Evolutionary conservation across 2,113 vertebrate genomes (phyloP).

Genomic region (Butastur rufipennis): DNA sequence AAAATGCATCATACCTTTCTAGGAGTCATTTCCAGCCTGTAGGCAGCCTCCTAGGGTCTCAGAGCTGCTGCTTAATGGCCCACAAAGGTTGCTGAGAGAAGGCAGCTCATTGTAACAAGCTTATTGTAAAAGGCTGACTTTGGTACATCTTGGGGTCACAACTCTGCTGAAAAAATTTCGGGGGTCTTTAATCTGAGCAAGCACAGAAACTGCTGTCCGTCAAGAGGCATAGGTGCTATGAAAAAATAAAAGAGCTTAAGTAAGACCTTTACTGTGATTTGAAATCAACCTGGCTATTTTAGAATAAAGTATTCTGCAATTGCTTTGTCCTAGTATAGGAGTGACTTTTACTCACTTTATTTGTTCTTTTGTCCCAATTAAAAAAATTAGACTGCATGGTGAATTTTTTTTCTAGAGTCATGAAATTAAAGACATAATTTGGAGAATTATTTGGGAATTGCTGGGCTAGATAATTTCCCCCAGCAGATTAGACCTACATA

Average conservation of each 20-base stretch:
- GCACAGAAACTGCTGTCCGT: not conserved
- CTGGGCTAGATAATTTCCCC: not conserved
- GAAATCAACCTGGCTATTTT: not conserved
- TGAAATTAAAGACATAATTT: not conserved
- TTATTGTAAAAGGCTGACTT: not conserved
- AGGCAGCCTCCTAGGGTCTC: not conserved
- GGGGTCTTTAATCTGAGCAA: not conserved
- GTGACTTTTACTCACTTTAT: not conserved
- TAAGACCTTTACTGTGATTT: not conserved
- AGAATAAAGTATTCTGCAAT: not conserved
- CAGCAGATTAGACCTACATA: accelerated
- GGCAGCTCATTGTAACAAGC: not conserved
- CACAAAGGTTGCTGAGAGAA: not conserved
- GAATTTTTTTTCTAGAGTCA: not conserved
- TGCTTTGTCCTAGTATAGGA: not conserved
- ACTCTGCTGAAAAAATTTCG: not conserved
- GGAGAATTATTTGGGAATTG: not conserved
- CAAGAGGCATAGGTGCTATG: not conserved
- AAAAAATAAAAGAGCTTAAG: not conserved
- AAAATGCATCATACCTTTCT: not conserved
- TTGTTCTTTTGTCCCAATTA: not conserved
- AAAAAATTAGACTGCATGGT: not conserved
- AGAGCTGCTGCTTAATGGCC: not conserved
- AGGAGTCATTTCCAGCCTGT: not conserved
- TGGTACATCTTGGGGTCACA: not conserved